phyloP scores from a whole-genome alignment of 2,797 vertebrate genomes.

The Fratercula arctica region DNA sequence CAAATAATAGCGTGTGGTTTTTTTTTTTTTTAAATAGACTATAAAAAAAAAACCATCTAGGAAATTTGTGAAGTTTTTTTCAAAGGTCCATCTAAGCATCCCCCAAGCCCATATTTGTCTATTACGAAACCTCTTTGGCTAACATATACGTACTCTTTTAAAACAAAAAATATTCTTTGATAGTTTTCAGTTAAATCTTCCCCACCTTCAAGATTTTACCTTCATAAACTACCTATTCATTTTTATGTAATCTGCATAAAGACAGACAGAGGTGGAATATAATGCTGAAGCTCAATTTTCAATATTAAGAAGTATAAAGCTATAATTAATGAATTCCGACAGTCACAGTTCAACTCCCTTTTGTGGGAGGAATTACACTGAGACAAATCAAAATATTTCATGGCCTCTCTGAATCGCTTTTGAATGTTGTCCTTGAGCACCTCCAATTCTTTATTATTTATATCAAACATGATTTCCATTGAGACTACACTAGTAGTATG shows the following conservation, averaged over 20 bases:
- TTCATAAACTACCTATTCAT: neutral
- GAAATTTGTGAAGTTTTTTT: neutral
- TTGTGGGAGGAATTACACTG: neutral
- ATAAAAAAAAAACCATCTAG: neutral
- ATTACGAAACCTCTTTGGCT: neutral
- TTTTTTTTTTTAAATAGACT: neutral
- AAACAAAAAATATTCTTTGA: neutral
- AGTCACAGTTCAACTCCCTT: neutral
- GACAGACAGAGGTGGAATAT: neutral
- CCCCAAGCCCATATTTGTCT: neutral
- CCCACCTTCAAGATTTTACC: neutral
- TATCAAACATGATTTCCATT: neutral
- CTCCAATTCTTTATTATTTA: neutral
- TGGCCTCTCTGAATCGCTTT: neutral
- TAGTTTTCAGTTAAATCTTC: neutral
- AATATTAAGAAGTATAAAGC: neutral
- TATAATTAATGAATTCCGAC: neutral
- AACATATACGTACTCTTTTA: neutral
- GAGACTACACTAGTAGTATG: neutral
- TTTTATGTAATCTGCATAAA: neutral
- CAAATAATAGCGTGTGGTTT: neutral
- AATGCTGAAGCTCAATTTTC: neutral
- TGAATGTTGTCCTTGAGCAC: neutral
- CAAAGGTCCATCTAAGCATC: neutral
- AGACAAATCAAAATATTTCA: neutral